Evolutionary conservation across 1,140 invertebrate genomes (phyloP), one percentile per base, ranked within the genome.

Genomic region (Drosophila carrolli): DNA sequence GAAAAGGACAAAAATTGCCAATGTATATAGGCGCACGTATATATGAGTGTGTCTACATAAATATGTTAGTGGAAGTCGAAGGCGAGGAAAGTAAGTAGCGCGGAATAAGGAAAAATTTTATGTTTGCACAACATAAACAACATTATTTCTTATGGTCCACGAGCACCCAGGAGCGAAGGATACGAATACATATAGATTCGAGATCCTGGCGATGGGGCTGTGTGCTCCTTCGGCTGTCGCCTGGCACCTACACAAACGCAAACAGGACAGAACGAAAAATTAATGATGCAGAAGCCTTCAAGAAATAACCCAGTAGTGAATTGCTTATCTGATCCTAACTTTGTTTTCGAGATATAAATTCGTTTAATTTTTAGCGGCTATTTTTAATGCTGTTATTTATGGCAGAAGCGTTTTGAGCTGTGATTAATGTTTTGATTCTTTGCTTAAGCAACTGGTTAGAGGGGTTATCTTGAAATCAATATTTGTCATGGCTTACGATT

Each of bases 111-210:
- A 68, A 46, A 56, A 84, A 73, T 84, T 89, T 89, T 90, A 89
- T 89, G 84, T 89, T 89, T 89, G 84, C 84, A 89, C 84, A 84
- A 81, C 84, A 89, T 89, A 89, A 89, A 89, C 85, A 89, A 89
- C 84, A 89, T 89, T 89, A 89, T 89, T 89, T 89, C 84, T 89
- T 89, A 89, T 83, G 80, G 76, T 67, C 72, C 61, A 79, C 59
- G 57, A 75, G 72, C 66, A 32, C 40, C 10, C 48, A 48, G 51
- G 10, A 57, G 53, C 50, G 35, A 56, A 56, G 58, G 54, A 9
- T 44, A 38, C 19, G 32, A 23, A 13, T 13, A 41, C 4, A 13
- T 65, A 44, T 66, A 44, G 32, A 68, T 53, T 53, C 47, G 11
- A 54, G 23, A 44, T 68, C 65, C 63, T 41, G 38, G 37, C 43